Evolutionary conservation across 2,113 vertebrate genomes (phyloP).

Genomic region (Helogale parvula): DNA sequence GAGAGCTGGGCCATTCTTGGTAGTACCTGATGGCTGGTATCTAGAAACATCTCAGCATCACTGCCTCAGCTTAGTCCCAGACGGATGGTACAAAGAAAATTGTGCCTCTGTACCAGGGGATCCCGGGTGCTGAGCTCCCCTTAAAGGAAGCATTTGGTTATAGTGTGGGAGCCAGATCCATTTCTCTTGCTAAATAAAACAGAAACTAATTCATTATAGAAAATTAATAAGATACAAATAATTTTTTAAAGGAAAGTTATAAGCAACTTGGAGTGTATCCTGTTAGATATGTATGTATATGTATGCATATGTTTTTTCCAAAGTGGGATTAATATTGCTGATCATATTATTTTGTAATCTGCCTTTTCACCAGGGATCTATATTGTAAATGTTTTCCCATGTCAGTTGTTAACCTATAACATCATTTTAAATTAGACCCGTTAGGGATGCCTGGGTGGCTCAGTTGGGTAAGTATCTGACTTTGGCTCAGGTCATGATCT

Average conservation of each 20-base stretch:
- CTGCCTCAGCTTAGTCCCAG: background rate
- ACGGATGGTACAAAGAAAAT: background rate
- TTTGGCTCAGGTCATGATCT: too few species aligned
- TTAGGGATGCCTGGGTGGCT: too few species aligned
- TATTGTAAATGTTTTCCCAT: constrained; percentile 1
- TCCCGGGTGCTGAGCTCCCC: background rate
- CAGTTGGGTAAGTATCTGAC: too few species aligned
- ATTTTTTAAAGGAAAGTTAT: background rate
- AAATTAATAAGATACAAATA: constrained; percentile 40
- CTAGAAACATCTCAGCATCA: background rate
- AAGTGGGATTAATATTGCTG: constrained; percentile 28
- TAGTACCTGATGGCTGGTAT: background rate
- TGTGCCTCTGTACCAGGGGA: background rate
- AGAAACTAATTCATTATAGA: constrained; percentile 39
- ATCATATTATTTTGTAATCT: constrained; percentile 9
- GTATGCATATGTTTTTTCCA: background rate
- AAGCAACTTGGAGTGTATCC: background rate
- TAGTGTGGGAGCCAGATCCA: background rate
- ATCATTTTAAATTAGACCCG: background rate
- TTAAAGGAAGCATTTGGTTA: background rate
- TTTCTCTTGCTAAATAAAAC: constrained; percentile 32
- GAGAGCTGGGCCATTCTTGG: background rate
- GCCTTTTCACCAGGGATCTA: background rate
- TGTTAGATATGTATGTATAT: background rate
- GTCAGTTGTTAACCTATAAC: background rate